Percentiles rank a stretch among this genome's conserved stretches.
phyloP scores from a whole-genome alignment of 2,888 invertebrate genomes.

The Drosophila cognata region DNA sequence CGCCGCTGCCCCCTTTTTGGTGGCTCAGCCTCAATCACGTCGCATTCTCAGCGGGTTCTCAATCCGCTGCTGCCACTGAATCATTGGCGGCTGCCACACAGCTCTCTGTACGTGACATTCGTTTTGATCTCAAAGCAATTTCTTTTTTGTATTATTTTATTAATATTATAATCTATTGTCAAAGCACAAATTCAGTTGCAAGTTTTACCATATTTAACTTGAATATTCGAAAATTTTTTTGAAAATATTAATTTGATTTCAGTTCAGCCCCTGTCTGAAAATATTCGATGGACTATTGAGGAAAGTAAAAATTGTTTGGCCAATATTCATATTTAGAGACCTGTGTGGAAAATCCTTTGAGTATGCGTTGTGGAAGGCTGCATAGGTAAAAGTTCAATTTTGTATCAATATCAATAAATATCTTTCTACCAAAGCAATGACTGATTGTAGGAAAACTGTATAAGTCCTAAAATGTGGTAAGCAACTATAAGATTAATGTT shows the following conservation, averaged over 20 bases:
- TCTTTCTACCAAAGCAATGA: neutral
- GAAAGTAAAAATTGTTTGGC: neutral
- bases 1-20: conserved; percentile 6
- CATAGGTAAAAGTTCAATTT: neutral
- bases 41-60: conserved; percentile 49
- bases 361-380: neutral
- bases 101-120: conserved; percentile 53
- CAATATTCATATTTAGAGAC: neutral
- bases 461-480: neutral
- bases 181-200: conserved; percentile 3
- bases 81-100: conserved; percentile 37
- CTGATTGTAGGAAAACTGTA: neutral
- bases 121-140: conserved; percentile 18
- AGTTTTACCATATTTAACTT: neutral
- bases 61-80: conserved; percentile 47
- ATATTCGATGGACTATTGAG: neutral
- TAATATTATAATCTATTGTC: conserved; percentile 29
- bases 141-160: conserved; percentile 11
- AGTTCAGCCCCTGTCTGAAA: neutral
- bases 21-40: conserved; percentile 62
- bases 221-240: neutral
- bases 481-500: neutral
- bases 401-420: neutral
- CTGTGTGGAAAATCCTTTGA: neutral
- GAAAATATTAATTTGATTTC: neutral